A percentile compares a stretch with the other conserved stretches of the same genome.
Evolutionary conservation across 2,888 invertebrate species (phyloP).

Genomic region (Notodonta ziczac): DNA sequence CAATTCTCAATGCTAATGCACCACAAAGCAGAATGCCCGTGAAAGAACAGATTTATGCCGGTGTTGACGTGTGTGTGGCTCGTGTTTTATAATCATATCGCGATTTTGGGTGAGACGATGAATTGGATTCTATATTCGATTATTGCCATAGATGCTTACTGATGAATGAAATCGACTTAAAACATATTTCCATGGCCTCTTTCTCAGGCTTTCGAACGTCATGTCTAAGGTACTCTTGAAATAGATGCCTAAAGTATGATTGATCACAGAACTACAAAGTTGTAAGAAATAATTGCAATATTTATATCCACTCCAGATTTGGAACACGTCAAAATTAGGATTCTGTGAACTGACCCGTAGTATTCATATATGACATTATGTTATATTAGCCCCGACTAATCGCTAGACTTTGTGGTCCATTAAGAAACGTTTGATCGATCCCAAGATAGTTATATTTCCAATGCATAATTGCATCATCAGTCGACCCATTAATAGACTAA

Average conservation of each 20-base stretch:
- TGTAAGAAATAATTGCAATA: no score
- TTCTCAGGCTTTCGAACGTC: no score
- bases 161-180: background rate
- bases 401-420: conserved; percentile 1
- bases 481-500: conserved; percentile 42
- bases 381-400: background rate
- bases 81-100: conserved; percentile 62
- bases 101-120: conserved; percentile 43
- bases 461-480: conserved; percentile 6
- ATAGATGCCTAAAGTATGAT: no score
- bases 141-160: background rate
- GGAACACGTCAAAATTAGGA: no score
- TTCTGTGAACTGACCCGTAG: background rate
- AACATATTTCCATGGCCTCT: no score
- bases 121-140: background rate
- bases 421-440: background rate
- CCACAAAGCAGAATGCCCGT: conserved; percentile 61
- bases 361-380: background rate
- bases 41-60: conserved; percentile 67
- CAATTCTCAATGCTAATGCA: conserved; percentile 39
- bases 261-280: no score
- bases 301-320: no score
- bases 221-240: no score
- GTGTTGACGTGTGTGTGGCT: conserved; percentile 58
- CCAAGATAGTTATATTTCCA: background rate